Conservation (phyloP, 2,113 vertebrate species). For the Pomatostomus ruficeps region DNA sequence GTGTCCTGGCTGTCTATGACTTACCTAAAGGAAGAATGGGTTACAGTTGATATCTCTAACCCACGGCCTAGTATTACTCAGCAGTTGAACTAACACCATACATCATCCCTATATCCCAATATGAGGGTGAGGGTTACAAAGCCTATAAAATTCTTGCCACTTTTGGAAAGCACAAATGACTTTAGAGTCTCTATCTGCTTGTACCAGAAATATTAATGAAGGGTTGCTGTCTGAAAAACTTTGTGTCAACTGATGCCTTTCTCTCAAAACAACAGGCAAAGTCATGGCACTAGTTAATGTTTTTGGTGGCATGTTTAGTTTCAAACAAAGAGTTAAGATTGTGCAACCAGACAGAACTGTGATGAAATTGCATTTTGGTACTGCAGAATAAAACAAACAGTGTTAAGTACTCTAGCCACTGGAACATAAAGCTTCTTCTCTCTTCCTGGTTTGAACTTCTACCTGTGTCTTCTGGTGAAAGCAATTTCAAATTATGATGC, state of each 20-base stretch:
- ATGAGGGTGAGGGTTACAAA: not conserved
- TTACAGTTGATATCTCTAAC: not conserved
- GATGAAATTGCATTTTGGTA: not conserved
- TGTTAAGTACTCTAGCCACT: not conserved
- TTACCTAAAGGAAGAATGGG: not conserved
- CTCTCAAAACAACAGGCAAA: not conserved
- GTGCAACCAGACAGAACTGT: not conserved
- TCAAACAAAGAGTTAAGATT: not conserved
- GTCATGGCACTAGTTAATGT: not conserved
- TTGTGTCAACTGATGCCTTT: not conserved
- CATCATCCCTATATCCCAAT: not conserved
- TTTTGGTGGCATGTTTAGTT: not conserved
- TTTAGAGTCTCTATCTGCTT: not conserved
- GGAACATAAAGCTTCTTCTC: not conserved
- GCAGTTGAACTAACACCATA: not conserved
- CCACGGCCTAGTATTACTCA: not conserved
- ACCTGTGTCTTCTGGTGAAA: not conserved
- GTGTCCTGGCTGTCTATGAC: not conserved
- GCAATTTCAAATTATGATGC: not conserved
- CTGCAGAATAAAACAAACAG: not conserved
- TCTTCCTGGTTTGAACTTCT: not conserved
- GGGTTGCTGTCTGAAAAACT: not conserved
- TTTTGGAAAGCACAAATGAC: not conserved
- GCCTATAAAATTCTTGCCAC: not conserved
- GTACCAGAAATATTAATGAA: not conserved